Conservation (phyloP, 1,140 invertebrate genomes). For the Drosophila asahinai region DNA sequence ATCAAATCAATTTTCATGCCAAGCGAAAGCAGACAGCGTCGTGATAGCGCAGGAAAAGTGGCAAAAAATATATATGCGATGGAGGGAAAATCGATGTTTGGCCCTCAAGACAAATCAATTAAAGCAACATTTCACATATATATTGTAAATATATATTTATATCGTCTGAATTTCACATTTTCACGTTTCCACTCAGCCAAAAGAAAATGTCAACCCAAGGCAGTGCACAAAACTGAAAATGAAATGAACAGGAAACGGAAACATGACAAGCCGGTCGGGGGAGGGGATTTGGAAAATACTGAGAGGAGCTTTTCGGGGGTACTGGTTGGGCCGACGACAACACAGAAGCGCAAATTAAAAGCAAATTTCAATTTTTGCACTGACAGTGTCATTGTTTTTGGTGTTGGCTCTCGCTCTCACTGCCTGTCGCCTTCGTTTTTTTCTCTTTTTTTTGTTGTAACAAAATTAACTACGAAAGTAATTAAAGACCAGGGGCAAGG, state of each 20-base stretch:
- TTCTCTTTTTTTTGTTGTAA: slow-evolving; percentile 58
- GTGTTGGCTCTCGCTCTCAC: slow-evolving; percentile 19
- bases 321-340: slow-evolving; percentile 12
- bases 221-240: slow-evolving; percentile 9
- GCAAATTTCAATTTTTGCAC: slow-evolving; percentile 76
- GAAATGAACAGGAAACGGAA: slow-evolving; percentile 60
- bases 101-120: slow-evolving; percentile 76
- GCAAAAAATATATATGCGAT: slow-evolving; percentile 2
- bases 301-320: background rate
- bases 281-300: background rate
- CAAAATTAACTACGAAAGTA: slow-evolving; percentile 81
- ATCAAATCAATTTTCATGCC: slow-evolving; percentile 68
- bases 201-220: slow-evolving; percentile 46
- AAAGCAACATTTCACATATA: slow-evolving; percentile 37
- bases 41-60: slow-evolving; percentile 12
- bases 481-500: slow-evolving; percentile 66
- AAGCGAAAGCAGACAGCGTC: slow-evolving; percentile 35
- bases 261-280: slow-evolving; percentile 8
- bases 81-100: slow-evolving; percentile 53
- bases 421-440: background rate
- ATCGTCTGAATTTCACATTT: slow-evolving; percentile 23
- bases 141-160: slow-evolving; percentile 6
- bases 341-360: slow-evolving; percentile 60
- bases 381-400: slow-evolving; percentile 58
- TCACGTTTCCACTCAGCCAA: slow-evolving; percentile 6